These are phyloP conservation scores for Globodera ellingtonae DNA, from an alignment of 1,140 invertebrate genomes.

Conservation along the genomic window DNA sequence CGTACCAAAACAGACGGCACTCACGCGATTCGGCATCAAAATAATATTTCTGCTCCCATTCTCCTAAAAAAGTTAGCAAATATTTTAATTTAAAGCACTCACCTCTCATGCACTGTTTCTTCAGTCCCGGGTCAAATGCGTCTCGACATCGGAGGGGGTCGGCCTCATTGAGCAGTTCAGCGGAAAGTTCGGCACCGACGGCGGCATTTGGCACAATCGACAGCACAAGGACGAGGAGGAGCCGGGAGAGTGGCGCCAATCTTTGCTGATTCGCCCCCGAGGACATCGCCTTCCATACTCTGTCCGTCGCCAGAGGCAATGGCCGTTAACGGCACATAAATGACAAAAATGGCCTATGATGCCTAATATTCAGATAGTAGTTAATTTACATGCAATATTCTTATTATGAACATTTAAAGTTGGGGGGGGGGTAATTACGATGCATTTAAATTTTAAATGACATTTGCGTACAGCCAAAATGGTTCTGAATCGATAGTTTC, in stretches of 20 bases:
- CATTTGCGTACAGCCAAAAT: too few species aligned
- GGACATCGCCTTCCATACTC: background rate
- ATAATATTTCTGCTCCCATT: constrained; percentile 9
- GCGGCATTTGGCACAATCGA: background rate
- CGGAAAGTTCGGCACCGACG: background rate
- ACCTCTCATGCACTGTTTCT: constrained; percentile 25
- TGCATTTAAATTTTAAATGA: too few species aligned
- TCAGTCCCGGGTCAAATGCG: constrained; percentile 10
- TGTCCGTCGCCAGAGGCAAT: background rate
- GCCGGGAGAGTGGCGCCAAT: background rate
- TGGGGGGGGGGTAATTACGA: too few species aligned
- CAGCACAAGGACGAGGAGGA: background rate
- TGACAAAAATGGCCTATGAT: background rate
- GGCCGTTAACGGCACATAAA: background rate
- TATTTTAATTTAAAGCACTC: background rate
- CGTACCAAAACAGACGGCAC: constrained; percentile 20
- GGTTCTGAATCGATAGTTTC: too few species aligned
- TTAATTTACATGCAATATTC: too few species aligned
- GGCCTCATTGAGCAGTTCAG: background rate
- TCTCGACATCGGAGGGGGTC: constrained; percentile 6
- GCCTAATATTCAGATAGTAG: too few species aligned
- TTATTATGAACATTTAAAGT: too few species aligned
- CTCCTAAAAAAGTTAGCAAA: background rate
- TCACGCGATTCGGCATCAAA: background rate
- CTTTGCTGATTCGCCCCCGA: background rate